Conservation (phyloP, 2,113 vertebrate genomes). For the Lutjanus erythropterus region DNA sequence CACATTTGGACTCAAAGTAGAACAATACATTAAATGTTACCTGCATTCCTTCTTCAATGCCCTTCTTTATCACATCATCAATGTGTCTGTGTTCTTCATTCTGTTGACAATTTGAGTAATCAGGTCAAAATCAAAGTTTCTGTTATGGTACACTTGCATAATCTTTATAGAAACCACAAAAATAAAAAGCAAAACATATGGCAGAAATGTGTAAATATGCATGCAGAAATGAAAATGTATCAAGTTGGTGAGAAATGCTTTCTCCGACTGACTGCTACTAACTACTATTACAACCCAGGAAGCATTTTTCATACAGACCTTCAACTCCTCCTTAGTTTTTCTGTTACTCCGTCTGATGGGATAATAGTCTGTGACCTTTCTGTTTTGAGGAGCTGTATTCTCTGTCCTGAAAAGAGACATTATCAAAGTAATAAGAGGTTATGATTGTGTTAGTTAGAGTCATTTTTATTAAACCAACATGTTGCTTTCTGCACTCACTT, state of each 20-base stretch:
- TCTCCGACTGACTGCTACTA: too few species aligned
- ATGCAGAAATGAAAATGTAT: neutral
- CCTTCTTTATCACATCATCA: conserved; percentile 91
- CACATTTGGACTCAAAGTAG: neutral
- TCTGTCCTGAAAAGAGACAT: conserved; percentile 82
- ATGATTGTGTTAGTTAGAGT: neutral
- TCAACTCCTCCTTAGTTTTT: conserved; percentile 92
- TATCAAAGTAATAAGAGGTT: neutral
- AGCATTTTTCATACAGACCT: conserved; percentile 83
- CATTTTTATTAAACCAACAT: too few species aligned
- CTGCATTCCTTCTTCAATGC: conserved; percentile 94
- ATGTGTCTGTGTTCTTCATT: conserved; percentile 90
- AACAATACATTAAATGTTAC: conserved; percentile 72
- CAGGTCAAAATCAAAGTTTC: conserved; percentile 12
- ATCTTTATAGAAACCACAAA: neutral
- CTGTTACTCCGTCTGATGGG: conserved; percentile 93
- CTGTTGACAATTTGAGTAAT: conserved; percentile 75
- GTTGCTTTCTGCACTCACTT: conserved; percentile 83
- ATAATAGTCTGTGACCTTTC: conserved; percentile 96
- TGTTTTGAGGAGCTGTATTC: conserved; percentile 87
- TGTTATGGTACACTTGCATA: too few species aligned
- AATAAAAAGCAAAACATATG: neutral
- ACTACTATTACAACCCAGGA: neutral
- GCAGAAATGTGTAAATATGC: neutral
- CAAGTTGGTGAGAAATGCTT: neutral